Percentiles rank a stretch among this genome's conserved stretches.
phyloP scores from a whole-genome alignment of 2,888 invertebrate species.

The Acholoe squamosa region DNA sequence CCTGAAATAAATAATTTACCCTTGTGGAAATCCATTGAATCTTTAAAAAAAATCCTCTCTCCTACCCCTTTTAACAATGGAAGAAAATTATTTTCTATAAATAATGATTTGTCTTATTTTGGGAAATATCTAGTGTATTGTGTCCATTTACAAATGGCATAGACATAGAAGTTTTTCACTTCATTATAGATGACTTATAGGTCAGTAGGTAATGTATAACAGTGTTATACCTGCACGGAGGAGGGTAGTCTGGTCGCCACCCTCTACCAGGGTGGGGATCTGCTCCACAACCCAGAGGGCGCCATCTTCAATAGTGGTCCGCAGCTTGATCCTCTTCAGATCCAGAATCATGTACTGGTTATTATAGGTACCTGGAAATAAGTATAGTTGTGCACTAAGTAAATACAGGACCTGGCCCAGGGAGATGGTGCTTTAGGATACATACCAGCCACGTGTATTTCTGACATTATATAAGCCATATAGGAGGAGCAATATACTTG shows the following conservation, averaged over 20 bases:
- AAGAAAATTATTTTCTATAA: no score
- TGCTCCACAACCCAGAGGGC: slow-evolving; percentile 82
- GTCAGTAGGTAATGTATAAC: not conserved
- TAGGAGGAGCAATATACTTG: no score
- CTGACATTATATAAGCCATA: no score
- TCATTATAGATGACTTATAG: no score
- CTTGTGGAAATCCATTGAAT: not conserved
- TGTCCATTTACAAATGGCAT: no score
- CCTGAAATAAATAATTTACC: slow-evolving; percentile 70
- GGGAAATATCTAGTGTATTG: no score
- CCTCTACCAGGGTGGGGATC: slow-evolving; percentile 79
- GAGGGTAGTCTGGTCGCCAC: slow-evolving; percentile 77
- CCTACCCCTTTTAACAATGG: no score
- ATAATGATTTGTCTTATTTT: no score
- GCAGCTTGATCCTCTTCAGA: slow-evolving; percentile 76
- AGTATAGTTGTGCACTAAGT: no score
- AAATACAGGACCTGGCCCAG: not conserved
- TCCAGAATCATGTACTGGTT: slow-evolving; percentile 83
- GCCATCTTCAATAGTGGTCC: slow-evolving; percentile 74
- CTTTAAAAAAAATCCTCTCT: not conserved
- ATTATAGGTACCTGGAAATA: slow-evolving; percentile 81
- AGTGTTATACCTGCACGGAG: slow-evolving; percentile 76
- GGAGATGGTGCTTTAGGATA: no score
- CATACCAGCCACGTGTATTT: no score
- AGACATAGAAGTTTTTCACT: no score